A percentile compares a stretch with the other conserved stretches of the same genome.
These are phyloP conservation scores for Sphaerodactylus townsendi DNA, from an alignment of 2,113 vertebrate genomes.

Conservation along the genomic window DNA sequence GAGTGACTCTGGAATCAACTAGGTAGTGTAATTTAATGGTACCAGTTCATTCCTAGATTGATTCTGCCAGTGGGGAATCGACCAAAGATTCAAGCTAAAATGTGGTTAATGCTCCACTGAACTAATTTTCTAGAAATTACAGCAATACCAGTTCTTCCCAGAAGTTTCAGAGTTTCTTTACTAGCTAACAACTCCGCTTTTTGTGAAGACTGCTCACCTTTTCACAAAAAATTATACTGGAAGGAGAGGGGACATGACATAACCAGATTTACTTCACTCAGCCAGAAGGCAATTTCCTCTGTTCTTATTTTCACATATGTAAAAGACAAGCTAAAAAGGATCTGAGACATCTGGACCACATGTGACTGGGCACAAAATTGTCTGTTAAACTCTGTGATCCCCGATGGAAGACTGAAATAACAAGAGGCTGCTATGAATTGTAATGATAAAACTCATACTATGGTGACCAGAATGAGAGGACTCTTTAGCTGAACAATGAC, in stretches of 20 bases:
- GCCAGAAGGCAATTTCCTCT: not conserved
- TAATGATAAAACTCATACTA: not conserved
- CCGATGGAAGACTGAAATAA: not conserved
- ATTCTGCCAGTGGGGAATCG: too few relatives aligned
- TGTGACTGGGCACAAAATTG: not conserved
- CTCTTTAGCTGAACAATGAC: not conserved
- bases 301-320: not conserved
- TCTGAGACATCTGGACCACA: not conserved
- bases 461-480: not conserved
- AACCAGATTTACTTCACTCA: not conserved
- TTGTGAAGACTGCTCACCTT: not conserved
- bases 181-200: not conserved
- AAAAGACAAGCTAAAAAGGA: not conserved
- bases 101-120: not conserved
- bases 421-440: not conserved
- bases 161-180: not conserved
- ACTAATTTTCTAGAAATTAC: not conserved
- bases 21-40: too few relatives aligned
- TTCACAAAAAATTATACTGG: not conserved
- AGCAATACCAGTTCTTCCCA: not conserved
- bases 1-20: too few relatives aligned
- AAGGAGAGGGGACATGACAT: not conserved
- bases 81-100: not conserved
- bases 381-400: not conserved
- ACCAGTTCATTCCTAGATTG: too few relatives aligned